Evolutionary conservation across 2,797 vertebrate genomes (phyloP).

Genomic region (Prunella strophiata): DNA sequence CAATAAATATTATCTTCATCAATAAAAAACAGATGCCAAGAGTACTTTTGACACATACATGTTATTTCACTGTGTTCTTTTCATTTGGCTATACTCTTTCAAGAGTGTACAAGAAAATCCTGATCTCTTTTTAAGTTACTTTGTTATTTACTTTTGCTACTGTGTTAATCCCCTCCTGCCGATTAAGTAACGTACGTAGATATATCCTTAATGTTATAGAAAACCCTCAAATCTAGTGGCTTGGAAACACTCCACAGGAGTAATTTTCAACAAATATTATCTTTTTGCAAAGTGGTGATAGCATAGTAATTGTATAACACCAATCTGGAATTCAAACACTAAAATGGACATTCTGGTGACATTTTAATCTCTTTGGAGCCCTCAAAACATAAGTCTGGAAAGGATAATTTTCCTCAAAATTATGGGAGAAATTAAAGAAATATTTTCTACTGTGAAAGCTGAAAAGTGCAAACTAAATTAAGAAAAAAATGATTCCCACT

Average conservation of each 20-base stretch:
- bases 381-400: not conserved
- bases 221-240: not conserved
- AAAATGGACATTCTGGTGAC: not conserved
- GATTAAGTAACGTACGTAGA: not conserved
- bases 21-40: constrained; percentile 53
- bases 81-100: not conserved
- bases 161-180: not conserved
- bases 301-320: not conserved
- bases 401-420: not conserved
- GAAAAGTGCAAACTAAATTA: not conserved
- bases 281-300: not conserved
- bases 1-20: constrained; percentile 40
- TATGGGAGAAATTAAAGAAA: not conserved
- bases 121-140: not conserved
- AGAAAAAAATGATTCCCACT: not conserved
- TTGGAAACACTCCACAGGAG: not conserved
- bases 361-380: not conserved
- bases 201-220: not conserved
- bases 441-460: not conserved
- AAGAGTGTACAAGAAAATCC: not conserved
- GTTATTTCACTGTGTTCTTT: not conserved
- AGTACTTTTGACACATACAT: constrained; percentile 15
- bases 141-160: not conserved
- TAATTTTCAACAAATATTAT: not conserved
- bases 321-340: not conserved